Evolutionary conservation across 1,140 invertebrate genomes (phyloP).

Genomic region (Homalodisca vitripennis): DNA sequence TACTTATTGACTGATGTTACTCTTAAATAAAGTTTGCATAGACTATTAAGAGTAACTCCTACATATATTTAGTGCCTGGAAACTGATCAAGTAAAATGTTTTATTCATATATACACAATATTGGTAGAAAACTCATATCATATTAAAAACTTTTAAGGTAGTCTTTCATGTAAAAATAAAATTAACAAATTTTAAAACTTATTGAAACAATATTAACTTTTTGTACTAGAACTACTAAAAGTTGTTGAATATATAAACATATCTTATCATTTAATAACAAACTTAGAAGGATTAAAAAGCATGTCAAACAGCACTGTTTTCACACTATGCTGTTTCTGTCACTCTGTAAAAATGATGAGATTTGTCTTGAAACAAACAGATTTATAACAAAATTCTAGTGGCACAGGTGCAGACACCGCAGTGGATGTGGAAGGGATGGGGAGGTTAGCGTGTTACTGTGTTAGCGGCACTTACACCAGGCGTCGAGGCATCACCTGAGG

Average conservation of each 20-base stretch:
- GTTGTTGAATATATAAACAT: neutral
- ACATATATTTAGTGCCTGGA: too few species aligned
- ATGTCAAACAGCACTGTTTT: neutral
- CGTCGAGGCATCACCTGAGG: conserved; percentile 15
- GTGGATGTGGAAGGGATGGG: neutral
- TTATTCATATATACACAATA: too few species aligned
- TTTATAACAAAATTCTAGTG: neutral
- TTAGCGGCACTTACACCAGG: conserved; percentile 25
- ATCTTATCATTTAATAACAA: neutral
- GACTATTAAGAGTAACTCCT: too few species aligned
- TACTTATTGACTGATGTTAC: too few species aligned
- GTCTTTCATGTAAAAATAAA: too few species aligned
- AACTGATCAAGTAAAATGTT: too few species aligned
- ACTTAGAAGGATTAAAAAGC: neutral
- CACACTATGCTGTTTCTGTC: neutral
- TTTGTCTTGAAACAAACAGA: neutral
- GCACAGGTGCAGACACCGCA: neutral
- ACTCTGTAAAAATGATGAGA: neutral
- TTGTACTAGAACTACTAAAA: too few species aligned
- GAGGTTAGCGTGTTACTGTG: conserved; percentile 15
- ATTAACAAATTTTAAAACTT: too few species aligned
- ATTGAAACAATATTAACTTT: too few species aligned
- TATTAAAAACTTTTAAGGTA: too few species aligned
- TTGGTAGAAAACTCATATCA: too few species aligned
- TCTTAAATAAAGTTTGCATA: too few species aligned